Base-by-base conservation (phyloP, 2,113 vertebrate genomes). In the Ceyx margarethae region DNA sequence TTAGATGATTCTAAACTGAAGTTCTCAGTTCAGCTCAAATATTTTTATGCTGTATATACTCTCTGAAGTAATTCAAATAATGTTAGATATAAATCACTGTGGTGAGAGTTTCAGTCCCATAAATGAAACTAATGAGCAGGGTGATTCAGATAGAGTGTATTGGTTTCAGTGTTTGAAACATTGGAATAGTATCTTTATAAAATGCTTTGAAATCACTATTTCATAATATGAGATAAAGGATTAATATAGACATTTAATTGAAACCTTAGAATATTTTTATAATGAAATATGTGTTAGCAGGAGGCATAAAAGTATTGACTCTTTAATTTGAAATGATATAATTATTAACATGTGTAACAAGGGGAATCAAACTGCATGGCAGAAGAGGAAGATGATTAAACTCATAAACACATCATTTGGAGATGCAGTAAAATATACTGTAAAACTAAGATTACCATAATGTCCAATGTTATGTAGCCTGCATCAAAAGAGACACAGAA, bases 351-450 rank as follows among this genome's bases (percentile, higher is more conserved):
- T 1, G 0, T 40, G 10, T 29, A 74, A 84, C 56, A 11, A 7
- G 2, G 6, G 12, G 8, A 9, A 13, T 64, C 20, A 71, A 26
- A 54, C 20, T 57, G 17, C 31, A 40, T 7, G 64, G 61, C 9
- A 82, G 21, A 20, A 71, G 15, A 37, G 2, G 11, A 37, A 13
- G 15, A 40, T 37, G 45, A n/a, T 35, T 26, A 18, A 58, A 66
- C 12, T 31, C 45, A 17, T 35, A 33, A 25, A 15, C 17, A 15
- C 10, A 26, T 5, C 0, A 0, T 84, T 40, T 51, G 35, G 40
- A 60, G 15, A 13, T 4, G 1, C 21, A 51, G 6, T 17, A 31
- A 3, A 2, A 8, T 0, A 2, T 9, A 5, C 19, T 9, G 6
- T 20, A 58, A 65, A 69, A 40, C 31, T 35, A 7, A 69, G 22